A percentile compares a stretch with the other conserved stretches of the same genome.
Evolutionary conservation across 2,888 invertebrate species (phyloP).

Genomic region (Drosophila recens): DNA sequence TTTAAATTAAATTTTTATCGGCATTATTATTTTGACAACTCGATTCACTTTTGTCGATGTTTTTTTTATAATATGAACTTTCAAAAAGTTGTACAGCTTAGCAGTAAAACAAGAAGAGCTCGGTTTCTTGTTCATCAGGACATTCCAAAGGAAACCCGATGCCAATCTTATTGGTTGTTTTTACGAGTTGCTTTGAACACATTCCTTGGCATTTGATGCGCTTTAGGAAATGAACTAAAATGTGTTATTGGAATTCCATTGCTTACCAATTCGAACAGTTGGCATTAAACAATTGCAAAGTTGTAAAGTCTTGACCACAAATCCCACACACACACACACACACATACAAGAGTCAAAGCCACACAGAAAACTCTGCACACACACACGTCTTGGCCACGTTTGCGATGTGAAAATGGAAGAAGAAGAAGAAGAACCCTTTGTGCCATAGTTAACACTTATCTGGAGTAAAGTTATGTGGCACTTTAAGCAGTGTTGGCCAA

Average conservation of each 20-base stretch:
- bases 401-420: neutral
- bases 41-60: too few relatives aligned
- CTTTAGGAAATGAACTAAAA: constrained; percentile 53
- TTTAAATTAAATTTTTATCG: too few relatives aligned
- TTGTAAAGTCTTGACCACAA: constrained; percentile 63
- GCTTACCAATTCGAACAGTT: constrained; percentile 50
- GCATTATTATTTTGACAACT: too few relatives aligned
- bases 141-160: constrained; percentile 1
- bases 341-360: constrained; percentile 23
- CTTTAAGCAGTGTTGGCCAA: constrained; percentile 50
- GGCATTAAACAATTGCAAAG: constrained; percentile 65
- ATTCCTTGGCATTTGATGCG: constrained; percentile 45
- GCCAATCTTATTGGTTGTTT: constrained; percentile 35
- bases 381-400: neutral
- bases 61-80: too few relatives aligned
- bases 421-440: neutral
- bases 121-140: neutral
- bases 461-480: constrained; percentile 51
- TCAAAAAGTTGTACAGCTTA: neutral
- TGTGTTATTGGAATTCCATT: constrained; percentile 61
- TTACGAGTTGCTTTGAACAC: constrained; percentile 44
- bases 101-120: neutral
- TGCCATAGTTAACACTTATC: constrained; percentile 60
- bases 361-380: constrained; percentile 29
- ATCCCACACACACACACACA: constrained; percentile 35